Conservation (phyloP, 92 coral and sea anemone genomes). For the Zoanthus solanderi region DNA sequence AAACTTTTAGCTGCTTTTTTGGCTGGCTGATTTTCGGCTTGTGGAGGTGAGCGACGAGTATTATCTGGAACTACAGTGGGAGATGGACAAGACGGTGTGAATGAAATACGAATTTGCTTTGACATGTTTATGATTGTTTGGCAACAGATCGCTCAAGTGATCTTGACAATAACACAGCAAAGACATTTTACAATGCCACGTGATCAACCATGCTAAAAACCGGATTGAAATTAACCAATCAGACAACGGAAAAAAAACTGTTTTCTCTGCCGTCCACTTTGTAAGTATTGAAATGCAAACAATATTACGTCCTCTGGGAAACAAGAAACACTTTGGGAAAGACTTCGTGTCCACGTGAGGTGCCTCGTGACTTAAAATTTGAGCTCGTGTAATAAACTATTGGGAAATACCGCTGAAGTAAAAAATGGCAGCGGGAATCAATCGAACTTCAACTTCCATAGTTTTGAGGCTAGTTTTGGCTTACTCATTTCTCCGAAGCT, state of each 20-base stretch:
- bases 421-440: slow-evolving; percentile 12
- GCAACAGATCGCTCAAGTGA: neutral
- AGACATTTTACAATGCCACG: slow-evolving; percentile 7
- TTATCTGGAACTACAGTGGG: slow-evolving; percentile 8
- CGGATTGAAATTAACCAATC: slow-evolving; percentile 1
- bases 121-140: slow-evolving; percentile 18
- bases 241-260: neutral
- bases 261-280: neutral
- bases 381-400: neutral
- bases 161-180: neutral
- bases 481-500: neutral
- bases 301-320: neutral
- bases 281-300: neutral
- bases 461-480: slow-evolving; percentile 6
- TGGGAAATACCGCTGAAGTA: slow-evolving; percentile 1
- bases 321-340: neutral
- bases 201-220: neutral
- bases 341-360: neutral
- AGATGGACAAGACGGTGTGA: slow-evolving; percentile 12
- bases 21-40: neutral
- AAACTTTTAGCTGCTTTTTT: slow-evolving; percentile 17
- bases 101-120: slow-evolving; percentile 16
- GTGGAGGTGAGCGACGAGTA: slow-evolving; percentile 10
- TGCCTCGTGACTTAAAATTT: slow-evolving; percentile 14
- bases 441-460: slow-evolving; percentile 10